Evolutionary conservation across 2,797 vertebrate species (phyloP).

Genomic region (Rousettus madagascariensis): DNA sequence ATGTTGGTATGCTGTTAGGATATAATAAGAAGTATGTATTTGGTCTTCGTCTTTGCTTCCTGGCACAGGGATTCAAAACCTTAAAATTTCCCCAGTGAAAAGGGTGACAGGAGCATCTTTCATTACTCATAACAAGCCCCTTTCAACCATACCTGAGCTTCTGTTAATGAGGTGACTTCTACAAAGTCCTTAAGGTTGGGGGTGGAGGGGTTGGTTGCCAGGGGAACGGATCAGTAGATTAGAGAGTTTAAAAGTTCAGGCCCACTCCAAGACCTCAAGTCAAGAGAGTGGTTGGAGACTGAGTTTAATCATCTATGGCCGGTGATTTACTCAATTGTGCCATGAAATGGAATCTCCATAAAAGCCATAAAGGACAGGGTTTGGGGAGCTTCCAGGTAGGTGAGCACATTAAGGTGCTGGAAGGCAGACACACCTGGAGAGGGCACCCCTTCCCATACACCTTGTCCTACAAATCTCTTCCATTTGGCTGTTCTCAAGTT

Average conservation of each 20-base stretch:
- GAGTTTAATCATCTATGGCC: background rate
- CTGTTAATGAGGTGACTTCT: background rate
- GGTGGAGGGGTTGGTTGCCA: background rate
- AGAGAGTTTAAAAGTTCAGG: background rate
- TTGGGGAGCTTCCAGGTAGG: background rate
- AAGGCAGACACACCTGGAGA: background rate
- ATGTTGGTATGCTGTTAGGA: background rate
- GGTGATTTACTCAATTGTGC: background rate
- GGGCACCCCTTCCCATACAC: background rate
- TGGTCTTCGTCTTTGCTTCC: background rate
- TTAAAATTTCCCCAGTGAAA: background rate
- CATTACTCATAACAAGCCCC: background rate
- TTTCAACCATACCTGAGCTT: background rate
- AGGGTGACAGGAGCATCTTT: background rate
- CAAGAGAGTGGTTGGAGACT: background rate
- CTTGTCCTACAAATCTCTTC: background rate
- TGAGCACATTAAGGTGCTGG: background rate
- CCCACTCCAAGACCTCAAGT: background rate
- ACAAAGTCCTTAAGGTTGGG: background rate
- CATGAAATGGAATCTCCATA: background rate
- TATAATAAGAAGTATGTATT: background rate
- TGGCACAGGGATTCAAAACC: background rate
- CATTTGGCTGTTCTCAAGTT: background rate
- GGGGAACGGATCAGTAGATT: background rate
- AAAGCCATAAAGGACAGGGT: too few relatives aligned